Conservation (phyloP, 2,888 invertebrate genomes). For the Drosophila paramelanica region DNA sequence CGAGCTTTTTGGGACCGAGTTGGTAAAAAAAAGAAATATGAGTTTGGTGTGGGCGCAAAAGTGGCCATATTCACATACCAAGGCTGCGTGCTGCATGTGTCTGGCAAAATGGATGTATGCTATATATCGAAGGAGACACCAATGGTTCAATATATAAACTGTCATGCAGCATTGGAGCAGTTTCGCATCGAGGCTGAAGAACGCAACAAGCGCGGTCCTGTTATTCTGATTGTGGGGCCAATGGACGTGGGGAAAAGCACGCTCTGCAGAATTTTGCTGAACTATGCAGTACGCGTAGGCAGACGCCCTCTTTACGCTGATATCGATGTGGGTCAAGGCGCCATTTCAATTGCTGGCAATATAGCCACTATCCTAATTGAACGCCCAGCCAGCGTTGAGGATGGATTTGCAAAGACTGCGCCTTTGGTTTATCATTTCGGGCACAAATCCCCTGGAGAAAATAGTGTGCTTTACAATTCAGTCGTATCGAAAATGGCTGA, state of each 20-base stretch:
- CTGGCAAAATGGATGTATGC: slow-evolving; percentile 95
- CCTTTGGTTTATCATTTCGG: slow-evolving; percentile 98
- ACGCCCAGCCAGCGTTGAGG: slow-evolving; percentile 96
- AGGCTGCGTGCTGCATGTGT: slow-evolving; percentile 94
- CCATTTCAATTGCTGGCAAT: slow-evolving; percentile 96
- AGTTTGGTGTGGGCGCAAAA: slow-evolving; percentile 95
- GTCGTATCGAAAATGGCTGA: slow-evolving; percentile 94
- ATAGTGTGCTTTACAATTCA: slow-evolving; percentile 93
- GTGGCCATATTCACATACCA: slow-evolving; percentile 98
- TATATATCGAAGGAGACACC: slow-evolving; percentile 98
- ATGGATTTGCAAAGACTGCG: slow-evolving; percentile 97
- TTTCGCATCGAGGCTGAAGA: slow-evolving; percentile 93
- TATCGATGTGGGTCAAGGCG: slow-evolving; percentile 97
- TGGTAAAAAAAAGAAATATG: slow-evolving; percentile 96
- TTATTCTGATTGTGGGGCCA: slow-evolving; percentile 96
- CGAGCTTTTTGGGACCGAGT: slow-evolving; percentile 98
- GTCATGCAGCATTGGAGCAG: slow-evolving; percentile 97
- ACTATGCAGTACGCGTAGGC: slow-evolving; percentile 97
- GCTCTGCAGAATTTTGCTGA: slow-evolving; percentile 93
- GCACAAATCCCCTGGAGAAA: slow-evolving; percentile 90
- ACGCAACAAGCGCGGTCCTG: slow-evolving; percentile 90
- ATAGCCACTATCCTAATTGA: slow-evolving; percentile 96
- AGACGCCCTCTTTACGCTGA: slow-evolving; percentile 96
- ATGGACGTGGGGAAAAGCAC: slow-evolving; percentile 99
- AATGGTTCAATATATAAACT: slow-evolving; percentile 97